Evolutionary conservation across 2,888 invertebrate species (phyloP), one percentile per base, ranked within the genome.

Genomic region (Chelonus formosanus): DNA sequence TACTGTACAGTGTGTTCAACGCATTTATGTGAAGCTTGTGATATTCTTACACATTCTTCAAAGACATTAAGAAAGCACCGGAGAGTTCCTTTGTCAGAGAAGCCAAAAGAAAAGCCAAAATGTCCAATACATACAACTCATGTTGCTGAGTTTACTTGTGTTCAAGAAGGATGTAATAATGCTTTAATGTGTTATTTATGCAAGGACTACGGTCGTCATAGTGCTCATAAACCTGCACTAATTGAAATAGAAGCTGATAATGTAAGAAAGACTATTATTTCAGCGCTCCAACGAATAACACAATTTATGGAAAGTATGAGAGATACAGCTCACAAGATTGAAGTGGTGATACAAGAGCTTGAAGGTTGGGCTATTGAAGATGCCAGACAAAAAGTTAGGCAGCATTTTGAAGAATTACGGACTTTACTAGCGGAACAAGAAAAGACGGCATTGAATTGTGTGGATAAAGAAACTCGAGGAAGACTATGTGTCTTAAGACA

Each of bases 161-260:
- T 86, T 53, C 87, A 88, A 72, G 86, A 87, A 34, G 85, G 84
- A 34, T 88, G 88, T 74, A 84, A 85, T 67, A 81, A 81, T 47
- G 86, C 86, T n/a, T 78, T 88, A 36, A 87, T 88, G 87, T 88
- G 88, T 71, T 87, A 87, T 75, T 85, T 88, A 36, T 88, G 88
- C 76, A 87, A 87, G 73, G 88, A 88, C 74, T 88, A 88, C 73
- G 88, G 88, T 2, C 78, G 86, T 44, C 88, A 88, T 75, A 86
- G 86, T 71, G 84, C 84, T 65, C 87, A 88, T 73, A 86, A 86
- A 86, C 87, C 87, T 67, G 82, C 86, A 3, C 76, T 88, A 67
- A 80, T 88, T 53, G 88, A 88, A 74, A 84, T 85, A 3, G 88
- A 88, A 75, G 87, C 88, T n/a, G 87, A 87, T 70, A 85, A 84